Evolutionary conservation across 1,140 invertebrate species (phyloP), one percentile per base, ranked within the genome.

Genomic region (Monomorium pharaonis): DNA sequence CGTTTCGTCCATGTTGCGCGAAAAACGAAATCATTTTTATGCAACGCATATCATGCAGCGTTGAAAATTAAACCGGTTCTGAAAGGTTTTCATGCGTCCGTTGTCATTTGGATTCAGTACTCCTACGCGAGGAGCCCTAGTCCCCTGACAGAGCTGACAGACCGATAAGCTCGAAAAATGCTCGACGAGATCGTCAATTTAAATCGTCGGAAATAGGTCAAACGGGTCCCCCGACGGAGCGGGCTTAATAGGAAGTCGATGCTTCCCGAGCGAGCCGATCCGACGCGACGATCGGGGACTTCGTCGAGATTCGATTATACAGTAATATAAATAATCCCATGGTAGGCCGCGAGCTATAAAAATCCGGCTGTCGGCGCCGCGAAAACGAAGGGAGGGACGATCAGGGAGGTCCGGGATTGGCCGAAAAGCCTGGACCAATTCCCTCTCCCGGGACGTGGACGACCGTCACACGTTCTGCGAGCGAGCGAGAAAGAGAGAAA

Each of bases 381-480:
- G 10, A 37, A 62, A 54, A 12, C 30, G 18, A 14, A 42, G 18
- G 2, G 16, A n/a, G 14, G 30, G 51, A 56, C 12, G 27, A 14
- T 51, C 42, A 30, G 51, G 10, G 54, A 21, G 18, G 2, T 51
- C 21, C 3, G 44, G 24, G 62, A 58, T 49, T 21, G 54, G 56
- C 62, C 56, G 24, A 56, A 90, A 90, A 90, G 56, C 84, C 65
- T 74, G 44, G 86, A 63, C 81, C 89, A 86, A 90, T 90, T 90
- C 86, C 77, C 83, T 84, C 85, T 72, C 84, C 33, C 75, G 54
- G 89, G 86, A 67, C 63, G 83, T 72, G 70, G 56, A 81, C 81
- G 81, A 90, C 84, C 88, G 75, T 90, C 89, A 90, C 89, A 90
- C 88, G 70, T 90, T 77, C 77, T 74, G 58, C 76, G 80, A 88